Evolutionary conservation across 2,888 invertebrate genomes (phyloP), one percentile per base, ranked within the genome.

Genomic region (Myopa tessellatipennis): DNA sequence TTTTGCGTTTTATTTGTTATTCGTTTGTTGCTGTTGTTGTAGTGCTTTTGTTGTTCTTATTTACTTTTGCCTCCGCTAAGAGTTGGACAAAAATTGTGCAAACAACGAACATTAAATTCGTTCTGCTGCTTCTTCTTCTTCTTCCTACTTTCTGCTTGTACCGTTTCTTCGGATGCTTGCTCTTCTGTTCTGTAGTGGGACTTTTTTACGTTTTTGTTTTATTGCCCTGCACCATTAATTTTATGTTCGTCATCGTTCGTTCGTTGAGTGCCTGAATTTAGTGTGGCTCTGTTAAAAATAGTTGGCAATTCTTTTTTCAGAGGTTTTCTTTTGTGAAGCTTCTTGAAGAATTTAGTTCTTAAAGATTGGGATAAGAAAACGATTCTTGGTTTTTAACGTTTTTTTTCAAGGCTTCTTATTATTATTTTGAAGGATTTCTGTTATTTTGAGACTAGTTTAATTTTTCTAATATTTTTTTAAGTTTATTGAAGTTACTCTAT

Each of bases 21-120:
- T 55, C 16, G 4, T n/a, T n/a, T 55, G 38, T 67, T 40, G 38
- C 38, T 40, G 1, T 4, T 40, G 36, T 26, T 26, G 26, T 26
- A 26, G 26, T 26, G 67, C 67, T 38, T n/a, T 67, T n/a, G 40
- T 65, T 36, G 16, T 36, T 36, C 38, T 67, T 36, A 36, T 16
- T 67, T 45, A 45, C 45, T 36, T 58, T 60, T 72, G 36, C 60
- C 40, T 58, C n/a, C 60, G 58, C 34, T 36, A 60, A 58, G 71
- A 45, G 45, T 45, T 72, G 60, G 71, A 72, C 38, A 60, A 36
- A 72, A 72, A 72, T 72, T 72, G 58, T 72, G 58, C 58, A 58
- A 72, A 38, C 71, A 60, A 45, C 10, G 45, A 10, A 45, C 6
- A 45, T 8, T 26, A 26, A 26, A 26, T 26, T 26, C 26, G 26